Percentiles rank a stretch among this genome's conserved stretches.
These are phyloP conservation scores for Solen grandis DNA, from an alignment of 1,140 invertebrate species.

Conservation along the genomic window DNA sequence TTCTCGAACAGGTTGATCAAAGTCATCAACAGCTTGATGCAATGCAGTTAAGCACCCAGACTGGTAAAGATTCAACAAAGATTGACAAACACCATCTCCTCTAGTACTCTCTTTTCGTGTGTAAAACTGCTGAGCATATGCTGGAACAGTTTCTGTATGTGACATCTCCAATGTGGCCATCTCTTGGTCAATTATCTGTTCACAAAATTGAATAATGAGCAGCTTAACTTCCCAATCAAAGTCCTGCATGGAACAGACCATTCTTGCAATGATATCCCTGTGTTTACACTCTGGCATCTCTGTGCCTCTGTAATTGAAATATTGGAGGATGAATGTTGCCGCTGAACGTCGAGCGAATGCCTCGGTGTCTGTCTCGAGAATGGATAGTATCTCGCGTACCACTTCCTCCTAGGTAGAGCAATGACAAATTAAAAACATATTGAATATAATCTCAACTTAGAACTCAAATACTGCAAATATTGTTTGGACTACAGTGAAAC, in stretches of 20 bases:
- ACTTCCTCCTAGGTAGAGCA: conserved; percentile 18
- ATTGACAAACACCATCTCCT: neutral
- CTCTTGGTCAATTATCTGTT: neutral
- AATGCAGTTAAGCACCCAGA: neutral
- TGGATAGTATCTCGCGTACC: neutral
- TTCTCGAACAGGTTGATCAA: conserved; percentile 33
- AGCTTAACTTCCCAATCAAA: conserved; percentile 49
- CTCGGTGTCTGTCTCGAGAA: conserved; percentile 29
- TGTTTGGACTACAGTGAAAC: too few relatives aligned
- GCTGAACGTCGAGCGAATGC: conserved; percentile 40
- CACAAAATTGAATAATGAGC: neutral
- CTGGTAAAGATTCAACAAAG: neutral
- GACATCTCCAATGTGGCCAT: neutral
- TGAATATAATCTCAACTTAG: too few relatives aligned
- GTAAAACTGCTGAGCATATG: neutral
- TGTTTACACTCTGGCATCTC: neutral
- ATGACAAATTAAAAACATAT: neutral
- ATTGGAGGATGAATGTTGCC: neutral
- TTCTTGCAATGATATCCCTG: neutral
- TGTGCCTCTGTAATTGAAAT: neutral
- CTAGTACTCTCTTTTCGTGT: neutral
- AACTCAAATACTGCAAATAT: too few relatives aligned
- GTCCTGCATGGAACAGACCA: conserved; percentile 1
- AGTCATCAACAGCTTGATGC: conserved; percentile 12
- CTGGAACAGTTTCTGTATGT: neutral